These are phyloP conservation scores for Alethe castanea DNA, from an alignment of 2,113 vertebrate genomes.

Conservation along the genomic window DNA sequence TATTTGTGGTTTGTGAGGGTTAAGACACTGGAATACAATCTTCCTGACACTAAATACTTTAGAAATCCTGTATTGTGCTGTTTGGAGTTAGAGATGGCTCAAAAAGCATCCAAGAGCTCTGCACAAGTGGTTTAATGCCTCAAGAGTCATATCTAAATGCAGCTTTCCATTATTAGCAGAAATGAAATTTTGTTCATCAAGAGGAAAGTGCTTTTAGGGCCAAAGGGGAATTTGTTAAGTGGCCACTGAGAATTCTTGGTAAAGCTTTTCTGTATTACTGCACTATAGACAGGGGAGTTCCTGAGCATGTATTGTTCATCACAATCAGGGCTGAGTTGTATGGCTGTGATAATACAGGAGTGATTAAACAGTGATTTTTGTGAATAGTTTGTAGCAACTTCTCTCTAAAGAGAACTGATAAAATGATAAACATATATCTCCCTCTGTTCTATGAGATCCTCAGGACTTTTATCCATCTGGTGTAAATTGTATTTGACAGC, in stretches of 20 bases:
- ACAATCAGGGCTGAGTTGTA: background rate
- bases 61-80: background rate
- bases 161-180: background rate
- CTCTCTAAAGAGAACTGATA: background rate
- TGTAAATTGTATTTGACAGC: background rate
- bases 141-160: background rate
- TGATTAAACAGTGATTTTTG: background rate
- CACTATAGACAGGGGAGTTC: background rate
- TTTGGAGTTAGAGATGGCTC: background rate
- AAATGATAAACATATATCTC: background rate
- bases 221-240: background rate
- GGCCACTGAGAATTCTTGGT: background rate
- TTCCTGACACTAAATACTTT: background rate
- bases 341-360: background rate
- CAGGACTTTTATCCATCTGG: background rate
- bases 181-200: background rate
- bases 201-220: slow-evolving; percentile 2
- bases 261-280: background rate
- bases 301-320: background rate
- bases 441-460: background rate
- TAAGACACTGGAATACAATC: background rate
- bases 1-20: background rate
- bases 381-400: background rate
- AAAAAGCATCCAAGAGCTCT: background rate
- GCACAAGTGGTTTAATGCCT: background rate